Percentiles rank a stretch among this genome's conserved stretches.
Conservation (phyloP, 2,797 vertebrate species). For the Simalia tracyae region DNA sequence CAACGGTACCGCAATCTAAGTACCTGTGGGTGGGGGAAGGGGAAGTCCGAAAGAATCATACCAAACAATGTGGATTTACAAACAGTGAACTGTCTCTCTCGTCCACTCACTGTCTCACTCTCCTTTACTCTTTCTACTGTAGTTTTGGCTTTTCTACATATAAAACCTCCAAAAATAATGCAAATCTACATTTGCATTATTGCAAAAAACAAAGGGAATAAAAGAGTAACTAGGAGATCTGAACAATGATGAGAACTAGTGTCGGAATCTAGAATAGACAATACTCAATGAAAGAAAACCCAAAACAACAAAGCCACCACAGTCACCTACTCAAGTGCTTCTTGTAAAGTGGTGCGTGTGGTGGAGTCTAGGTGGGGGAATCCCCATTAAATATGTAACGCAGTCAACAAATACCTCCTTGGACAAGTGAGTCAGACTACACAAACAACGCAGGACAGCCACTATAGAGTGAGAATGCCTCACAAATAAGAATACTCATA, state of each 20-base stretch:
- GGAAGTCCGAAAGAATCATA: conserved; percentile 81
- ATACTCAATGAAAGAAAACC: conserved; percentile 62
- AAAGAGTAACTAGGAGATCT: conserved; percentile 57
- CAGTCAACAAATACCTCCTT: conserved; percentile 90
- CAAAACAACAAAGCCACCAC: conserved; percentile 48
- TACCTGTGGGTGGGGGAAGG: conserved; percentile 61
- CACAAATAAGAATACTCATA: conserved; percentile 72
- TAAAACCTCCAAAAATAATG: conserved; percentile 61
- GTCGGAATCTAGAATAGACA: conserved; percentile 58
- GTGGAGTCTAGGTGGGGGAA: conserved; percentile 74
- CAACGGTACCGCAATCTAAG: conserved; percentile 75
- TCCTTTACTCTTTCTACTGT: conserved; percentile 50
- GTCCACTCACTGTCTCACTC: conserved; percentile 43
- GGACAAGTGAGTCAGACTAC: conserved; percentile 86
- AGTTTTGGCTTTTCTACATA: conserved; percentile 67
- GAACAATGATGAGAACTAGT: conserved; percentile 43
- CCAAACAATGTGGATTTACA: conserved; percentile 89
- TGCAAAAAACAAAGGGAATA: conserved; percentile 49
- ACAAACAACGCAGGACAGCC: conserved; percentile 71
- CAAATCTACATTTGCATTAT: conserved; percentile 41
- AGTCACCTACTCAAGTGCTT: conserved; percentile 54
- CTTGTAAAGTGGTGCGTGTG: conserved; percentile 52
- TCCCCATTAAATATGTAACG: conserved; percentile 97
- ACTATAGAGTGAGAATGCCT: conserved; percentile 71
- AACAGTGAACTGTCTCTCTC: conserved; percentile 75